Evolutionary conservation across 2,113 vertebrate genomes (phyloP), one percentile per base, ranked within the genome.

Genomic region (Anser cygnoides): DNA sequence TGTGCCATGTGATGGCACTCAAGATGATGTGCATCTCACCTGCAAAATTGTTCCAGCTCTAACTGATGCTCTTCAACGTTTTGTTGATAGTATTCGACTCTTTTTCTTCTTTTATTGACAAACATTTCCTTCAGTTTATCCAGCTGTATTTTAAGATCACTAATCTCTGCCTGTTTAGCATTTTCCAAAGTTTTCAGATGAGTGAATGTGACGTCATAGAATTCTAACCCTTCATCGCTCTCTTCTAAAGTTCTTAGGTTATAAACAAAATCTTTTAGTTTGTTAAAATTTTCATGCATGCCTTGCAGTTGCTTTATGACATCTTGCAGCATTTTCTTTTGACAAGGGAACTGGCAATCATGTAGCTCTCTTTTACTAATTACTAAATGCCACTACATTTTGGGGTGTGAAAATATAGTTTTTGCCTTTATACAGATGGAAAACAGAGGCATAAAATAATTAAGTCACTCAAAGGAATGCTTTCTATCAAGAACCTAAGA

Each of bases 211-310:
- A 91, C 74, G 7, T 98, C 98, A 11, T 97, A 98, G 62, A 10
- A 95, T 87, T 98, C 92, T 74, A 99, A 95, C 89, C 99, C 98
- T 18, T 17, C 84, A 83, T 98, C 98, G 66, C 98, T 96, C 91
- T 98, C 98, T 79, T 98, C 98, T 82, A 99, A 92, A 80, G 98
- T 93, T 61, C 73, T 84, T 70, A 99, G 92, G 90, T 99, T 99
- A 93, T 98, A 98, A 43, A 97, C 81, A 41, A 99, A 99, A 87
- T 98, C 98, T 74, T 98, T 98, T 63, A 99, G 91, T 26, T 85
- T 73, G 58, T 71, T 89, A 77, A 98, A 97, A 73, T 95, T 93
- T 20, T 95, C 96, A 81, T 89, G 96, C 35, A 96, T 68, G 58
- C 95, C 96, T 54, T 93, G 87, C 84, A 98, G 97, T 81, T 93